These are phyloP conservation scores for Synodontis membranacea DNA, from an alignment of 2,113 vertebrate species.

Conservation along the genomic window DNA sequence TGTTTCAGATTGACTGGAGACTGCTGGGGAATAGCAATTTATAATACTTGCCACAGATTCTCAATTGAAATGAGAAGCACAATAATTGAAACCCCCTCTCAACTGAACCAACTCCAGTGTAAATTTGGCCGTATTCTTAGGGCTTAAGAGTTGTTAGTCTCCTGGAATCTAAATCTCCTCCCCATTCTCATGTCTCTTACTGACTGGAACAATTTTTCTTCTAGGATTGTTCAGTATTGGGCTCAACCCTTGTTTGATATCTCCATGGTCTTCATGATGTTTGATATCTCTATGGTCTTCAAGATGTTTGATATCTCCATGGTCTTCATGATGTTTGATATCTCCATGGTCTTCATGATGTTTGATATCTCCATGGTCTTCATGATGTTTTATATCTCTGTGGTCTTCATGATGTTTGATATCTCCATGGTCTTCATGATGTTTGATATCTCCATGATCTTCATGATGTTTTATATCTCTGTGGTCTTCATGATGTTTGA, in stretches of 20 bases:
- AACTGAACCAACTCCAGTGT: not conserved
- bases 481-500: too few relatives aligned
- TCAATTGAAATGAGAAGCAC: not conserved
- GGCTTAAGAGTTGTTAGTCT: not conserved
- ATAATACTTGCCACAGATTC: not conserved
- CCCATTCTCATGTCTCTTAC: not conserved
- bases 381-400: too few relatives aligned
- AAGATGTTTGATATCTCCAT: too few relatives aligned
- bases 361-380: too few relatives aligned
- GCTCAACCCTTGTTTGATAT: not conserved
- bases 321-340: too few relatives aligned
- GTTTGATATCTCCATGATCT: too few relatives aligned
- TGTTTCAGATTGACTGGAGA: not conserved
- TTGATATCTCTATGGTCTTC: too few relatives aligned
- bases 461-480: too few relatives aligned
- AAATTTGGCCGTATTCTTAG: not conserved
- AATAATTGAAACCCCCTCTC: not conserved
- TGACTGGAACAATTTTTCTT: not conserved
- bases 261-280: not conserved
- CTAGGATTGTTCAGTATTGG: not conserved
- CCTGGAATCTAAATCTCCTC: not conserved
- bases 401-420: too few relatives aligned
- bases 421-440: too few relatives aligned
- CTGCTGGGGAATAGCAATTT: not conserved
- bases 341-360: too few relatives aligned